Evolutionary conservation across 2,888 invertebrate genomes (phyloP), one percentile per base, ranked within the genome.

Genomic region (Pinctada fucata): DNA sequence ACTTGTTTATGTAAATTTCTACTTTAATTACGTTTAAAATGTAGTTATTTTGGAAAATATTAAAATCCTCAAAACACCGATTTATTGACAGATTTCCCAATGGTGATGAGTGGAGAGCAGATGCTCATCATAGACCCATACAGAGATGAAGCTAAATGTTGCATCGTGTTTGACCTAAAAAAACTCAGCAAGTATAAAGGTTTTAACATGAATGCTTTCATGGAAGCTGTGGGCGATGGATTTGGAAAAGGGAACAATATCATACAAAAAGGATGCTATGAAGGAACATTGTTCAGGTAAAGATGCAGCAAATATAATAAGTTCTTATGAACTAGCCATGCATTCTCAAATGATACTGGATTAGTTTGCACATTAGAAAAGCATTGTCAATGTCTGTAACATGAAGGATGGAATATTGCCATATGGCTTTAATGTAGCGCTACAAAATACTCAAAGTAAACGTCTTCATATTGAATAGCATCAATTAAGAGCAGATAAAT

Each of bases 71-170:
- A 31, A 31, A 31, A 31, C 31, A 31, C 31, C 31, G 1, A 0
- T 31, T 31, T 31, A 31, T 31, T 31, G 31, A 67, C 45, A 67
- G 67, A 67, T 67, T 67, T 16, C 31, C 67, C 67, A 16, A 67
- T 67, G 67, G 31, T 67, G 10, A 67, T 67, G 31, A 67, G 67
- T 67, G 67, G 67, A 67, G 16, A 45, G 16, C 16, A 31, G 16
- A 16, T 67, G 67, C 10, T 67, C 4, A 67, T 67, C 10, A 16
- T 67, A 16, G 67, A 67, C 31, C 67, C 67, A 67, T 31, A 67
- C 31, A n/a, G 58, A 10, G 67, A 16, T 31, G 67, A 67, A 31
- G 10, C 67, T 31, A 67, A 8, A 45, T 67, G 67, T 45, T 67
- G 67, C 31, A 67, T 67, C 10, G 16, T 45, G 4, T 45, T 67